Evolutionary conservation across 2,888 invertebrate species (phyloP).

Genomic region (Lasiommata megera): DNA sequence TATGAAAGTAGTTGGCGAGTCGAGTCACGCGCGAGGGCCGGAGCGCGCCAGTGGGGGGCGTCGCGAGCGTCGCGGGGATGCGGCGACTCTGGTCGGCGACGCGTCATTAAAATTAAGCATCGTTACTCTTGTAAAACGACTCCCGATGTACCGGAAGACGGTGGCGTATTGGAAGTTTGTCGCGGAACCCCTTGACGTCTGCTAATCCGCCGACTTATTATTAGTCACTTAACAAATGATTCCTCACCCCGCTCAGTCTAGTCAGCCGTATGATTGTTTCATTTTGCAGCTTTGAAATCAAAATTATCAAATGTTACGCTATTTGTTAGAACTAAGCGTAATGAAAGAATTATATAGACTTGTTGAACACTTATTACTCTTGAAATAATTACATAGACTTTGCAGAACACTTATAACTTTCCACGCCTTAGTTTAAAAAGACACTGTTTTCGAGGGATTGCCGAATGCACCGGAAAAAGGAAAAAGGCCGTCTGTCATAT

Average conservation of each 20-base stretch:
- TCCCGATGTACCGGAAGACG: conserved; percentile 61
- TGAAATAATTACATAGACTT: too few relatives aligned
- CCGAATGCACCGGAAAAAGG: too few relatives aligned
- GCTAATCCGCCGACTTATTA: conserved; percentile 72
- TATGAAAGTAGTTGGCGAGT: conserved; percentile 64
- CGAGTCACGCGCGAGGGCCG: conserved; percentile 56
- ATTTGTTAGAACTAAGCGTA: too few relatives aligned
- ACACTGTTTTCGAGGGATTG: too few relatives aligned
- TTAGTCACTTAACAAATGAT: conserved; percentile 71
- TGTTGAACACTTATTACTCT: too few relatives aligned
- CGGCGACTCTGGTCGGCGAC: conserved; percentile 60
- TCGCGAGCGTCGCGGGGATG: conserved; percentile 44
- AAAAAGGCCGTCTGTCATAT: too few relatives aligned
- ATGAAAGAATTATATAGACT: too few relatives aligned
- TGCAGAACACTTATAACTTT: too few relatives aligned
- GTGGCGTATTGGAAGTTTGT: conserved; percentile 73
- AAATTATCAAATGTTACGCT: too few relatives aligned
- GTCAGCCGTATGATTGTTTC: conserved; percentile 6
- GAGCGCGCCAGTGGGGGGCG: conserved; percentile 42
- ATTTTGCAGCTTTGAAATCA: background rate
- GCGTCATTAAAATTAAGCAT: conserved; percentile 80
- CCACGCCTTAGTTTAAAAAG: too few relatives aligned
- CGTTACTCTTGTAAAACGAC: conserved; percentile 78
- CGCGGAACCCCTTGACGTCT: conserved; percentile 55
- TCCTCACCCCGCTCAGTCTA: conserved; percentile 34